phyloP scores from a whole-genome alignment of 2,888 invertebrate species.

The Sminthurinus aureus region DNA sequence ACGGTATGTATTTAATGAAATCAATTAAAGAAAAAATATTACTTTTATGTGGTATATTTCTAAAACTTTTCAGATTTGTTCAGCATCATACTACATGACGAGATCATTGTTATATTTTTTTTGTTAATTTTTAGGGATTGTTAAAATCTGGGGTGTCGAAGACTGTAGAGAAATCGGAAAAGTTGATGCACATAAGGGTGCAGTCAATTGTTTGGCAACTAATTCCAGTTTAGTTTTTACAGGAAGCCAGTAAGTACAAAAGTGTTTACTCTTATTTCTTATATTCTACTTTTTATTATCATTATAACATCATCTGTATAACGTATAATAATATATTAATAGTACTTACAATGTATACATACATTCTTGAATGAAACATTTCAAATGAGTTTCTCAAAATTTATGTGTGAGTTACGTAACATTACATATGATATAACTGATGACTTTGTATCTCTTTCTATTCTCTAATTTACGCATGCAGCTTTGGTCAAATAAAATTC shows the following conservation, averaged over 20 bases:
- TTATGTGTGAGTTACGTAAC: too few relatives aligned
- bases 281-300: not conserved
- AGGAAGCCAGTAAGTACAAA: slow-evolving; percentile 44
- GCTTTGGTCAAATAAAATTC: slow-evolving; percentile 45
- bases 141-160: slow-evolving; percentile 54
- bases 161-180: slow-evolving; percentile 35
- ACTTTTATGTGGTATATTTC: not conserved
- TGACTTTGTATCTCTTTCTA: too few relatives aligned
- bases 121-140: not conserved
- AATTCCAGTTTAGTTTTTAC: slow-evolving; percentile 47
- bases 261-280: too few relatives aligned
- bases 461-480: slow-evolving; percentile 31
- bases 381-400: too few relatives aligned
- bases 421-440: not conserved
- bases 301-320: not conserved
- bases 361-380: not conserved
- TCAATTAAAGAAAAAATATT: too few relatives aligned
- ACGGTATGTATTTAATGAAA: not conserved
- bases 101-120: not conserved
- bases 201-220: slow-evolving; percentile 38
- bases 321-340: not conserved
- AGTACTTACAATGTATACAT: not conserved
- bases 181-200: slow-evolving; percentile 43
- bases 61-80: not conserved
- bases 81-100: not conserved